Percentiles rank a stretch among this genome's conserved stretches.
Evolutionary conservation across 2,113 vertebrate species (phyloP).

Genomic region (Passer domesticus): DNA sequence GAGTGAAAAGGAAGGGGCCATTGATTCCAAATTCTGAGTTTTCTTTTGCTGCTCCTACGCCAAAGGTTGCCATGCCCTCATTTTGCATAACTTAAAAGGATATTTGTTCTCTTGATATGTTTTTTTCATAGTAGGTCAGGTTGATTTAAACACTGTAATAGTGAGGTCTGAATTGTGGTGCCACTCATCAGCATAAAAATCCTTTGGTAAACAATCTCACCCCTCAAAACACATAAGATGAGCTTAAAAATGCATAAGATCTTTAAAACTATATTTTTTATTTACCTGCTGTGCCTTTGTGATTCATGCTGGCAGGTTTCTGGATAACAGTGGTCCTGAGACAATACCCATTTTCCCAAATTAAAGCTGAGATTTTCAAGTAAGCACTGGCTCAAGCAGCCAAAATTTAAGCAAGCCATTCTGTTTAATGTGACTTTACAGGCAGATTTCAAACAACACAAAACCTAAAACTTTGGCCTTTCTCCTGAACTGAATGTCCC

Average conservation of each 20-base stretch:
- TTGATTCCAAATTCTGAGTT: neutral
- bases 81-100: neutral
- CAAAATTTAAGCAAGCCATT: neutral
- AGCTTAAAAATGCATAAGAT: neutral
- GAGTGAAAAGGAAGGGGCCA: slow-evolving; percentile 6
- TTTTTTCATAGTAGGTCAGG: neutral
- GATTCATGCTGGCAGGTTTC: neutral
- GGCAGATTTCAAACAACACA: neutral
- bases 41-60: neutral
- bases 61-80: neutral
- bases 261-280: neutral
- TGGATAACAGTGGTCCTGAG: neutral
- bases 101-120: neutral
- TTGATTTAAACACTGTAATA: neutral
- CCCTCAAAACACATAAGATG: neutral
- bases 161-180: neutral
- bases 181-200: neutral
- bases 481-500: neutral
- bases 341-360: neutral
- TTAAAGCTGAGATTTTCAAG: neutral
- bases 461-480: neutral
- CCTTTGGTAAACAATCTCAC: neutral
- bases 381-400: neutral
- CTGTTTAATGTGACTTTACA: neutral
- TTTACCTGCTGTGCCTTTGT: neutral